Percentiles rank a stretch among this genome's conserved stretches.
phyloP scores from a whole-genome alignment of 2,888 invertebrate genomes.

The Neoaliturus tenellus region DNA sequence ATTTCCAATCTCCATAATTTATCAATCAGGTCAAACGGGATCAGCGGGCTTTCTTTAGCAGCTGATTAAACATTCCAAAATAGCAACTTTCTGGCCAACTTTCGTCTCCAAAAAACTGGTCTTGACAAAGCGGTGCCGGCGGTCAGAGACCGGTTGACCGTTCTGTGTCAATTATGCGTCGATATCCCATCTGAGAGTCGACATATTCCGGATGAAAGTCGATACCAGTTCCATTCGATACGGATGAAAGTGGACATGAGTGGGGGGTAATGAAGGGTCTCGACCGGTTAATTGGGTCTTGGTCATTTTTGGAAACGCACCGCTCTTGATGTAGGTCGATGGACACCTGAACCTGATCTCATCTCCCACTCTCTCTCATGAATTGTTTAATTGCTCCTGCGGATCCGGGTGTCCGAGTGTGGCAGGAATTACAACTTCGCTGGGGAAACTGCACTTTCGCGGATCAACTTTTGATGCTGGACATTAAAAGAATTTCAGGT shows the following conservation, averaged over 20 bases:
- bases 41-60: too few species aligned
- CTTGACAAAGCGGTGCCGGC: neutral
- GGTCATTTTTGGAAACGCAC: conserved; percentile 32
- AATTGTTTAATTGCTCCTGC: conserved; percentile 20
- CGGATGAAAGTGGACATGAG: conserved; percentile 10
- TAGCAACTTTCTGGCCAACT: neutral
- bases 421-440: neutral
- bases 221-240: conserved; percentile 3
- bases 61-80: too few species aligned
- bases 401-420: neutral
- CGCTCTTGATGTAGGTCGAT: conserved; percentile 16
- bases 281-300: conserved; percentile 45
- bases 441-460: neutral
- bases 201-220: conserved; percentile 36
- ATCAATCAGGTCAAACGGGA: too few species aligned
- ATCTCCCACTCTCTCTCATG: conserved; percentile 30
- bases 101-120: neutral
- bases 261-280: conserved; percentile 25
- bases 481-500: too few species aligned
- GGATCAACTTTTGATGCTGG: too few species aligned
- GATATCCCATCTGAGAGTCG: neutral
- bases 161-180: neutral
- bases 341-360: conserved; percentile 26
- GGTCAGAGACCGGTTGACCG: neutral
- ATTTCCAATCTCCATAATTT: too few species aligned